Percentiles rank a stretch among this genome's conserved stretches.
phyloP scores from a whole-genome alignment of 2,113 vertebrate species.

The Hemicordylus capensis region DNA sequence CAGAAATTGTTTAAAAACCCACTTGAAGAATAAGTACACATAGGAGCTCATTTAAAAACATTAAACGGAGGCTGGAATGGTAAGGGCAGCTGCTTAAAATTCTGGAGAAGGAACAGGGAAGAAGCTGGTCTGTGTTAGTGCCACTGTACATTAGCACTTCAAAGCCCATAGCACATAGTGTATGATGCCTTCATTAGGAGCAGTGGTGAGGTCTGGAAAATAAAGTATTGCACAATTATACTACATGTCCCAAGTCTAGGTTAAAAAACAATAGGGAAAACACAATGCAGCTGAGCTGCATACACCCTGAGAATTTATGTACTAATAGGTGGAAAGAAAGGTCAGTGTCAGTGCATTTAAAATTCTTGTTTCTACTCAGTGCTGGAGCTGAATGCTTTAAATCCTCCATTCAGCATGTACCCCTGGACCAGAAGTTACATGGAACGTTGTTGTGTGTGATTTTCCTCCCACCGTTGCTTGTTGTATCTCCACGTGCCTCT shows the following conservation, averaged over 20 bases:
- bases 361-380: not conserved
- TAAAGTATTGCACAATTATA: not conserved
- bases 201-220: not conserved
- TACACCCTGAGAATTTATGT: not conserved
- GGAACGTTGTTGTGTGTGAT: not conserved
- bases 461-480: not conserved
- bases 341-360: not conserved
- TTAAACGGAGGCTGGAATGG: not conserved
- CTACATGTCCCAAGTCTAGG: not conserved
- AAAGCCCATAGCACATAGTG: not conserved
- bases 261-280: not conserved
- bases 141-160: not conserved
- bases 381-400: not conserved
- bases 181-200: not conserved
- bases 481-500: not conserved
- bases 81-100: not conserved
- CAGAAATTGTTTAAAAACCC: not conserved
- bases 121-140: not conserved
- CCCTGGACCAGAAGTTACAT: not conserved
- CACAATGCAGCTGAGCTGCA: not conserved
- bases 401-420: not conserved
- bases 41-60: no score
- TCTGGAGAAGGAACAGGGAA: not conserved
- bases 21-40: not conserved
- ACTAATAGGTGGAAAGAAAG: no score